Evolutionary conservation across 2,888 invertebrate species (phyloP).

Genomic region (Arrhopalites spinosus): DNA sequence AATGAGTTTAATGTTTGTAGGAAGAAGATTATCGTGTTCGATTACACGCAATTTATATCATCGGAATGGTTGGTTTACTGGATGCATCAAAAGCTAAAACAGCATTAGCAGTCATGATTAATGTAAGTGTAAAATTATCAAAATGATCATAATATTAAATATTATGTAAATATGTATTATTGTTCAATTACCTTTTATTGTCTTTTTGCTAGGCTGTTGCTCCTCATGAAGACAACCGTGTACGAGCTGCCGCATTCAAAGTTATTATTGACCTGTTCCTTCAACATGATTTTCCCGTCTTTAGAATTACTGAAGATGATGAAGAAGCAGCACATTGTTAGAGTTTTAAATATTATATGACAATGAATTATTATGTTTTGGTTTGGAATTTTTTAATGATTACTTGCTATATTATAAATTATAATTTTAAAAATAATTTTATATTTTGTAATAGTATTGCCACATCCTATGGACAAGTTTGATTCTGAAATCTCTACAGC

Average conservation of each 20-base stretch:
- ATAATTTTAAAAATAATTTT: background rate
- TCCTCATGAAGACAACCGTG: slow-evolving; percentile 9
- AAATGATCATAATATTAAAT: background rate
- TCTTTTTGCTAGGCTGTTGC: background rate
- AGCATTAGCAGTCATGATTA: slow-evolving; percentile 18
- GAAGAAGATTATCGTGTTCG: slow-evolving; percentile 24
- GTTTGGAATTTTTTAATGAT: background rate
- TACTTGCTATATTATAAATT: background rate
- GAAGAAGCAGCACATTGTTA: background rate
- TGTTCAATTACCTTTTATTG: background rate
- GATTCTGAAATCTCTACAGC: background rate
- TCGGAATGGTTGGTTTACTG: slow-evolving; percentile 27
- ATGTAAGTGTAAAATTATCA: slow-evolving; percentile 6
- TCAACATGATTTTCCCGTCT: slow-evolving; percentile 17
- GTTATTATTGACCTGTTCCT: slow-evolving; percentile 35
- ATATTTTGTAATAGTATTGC: background rate
- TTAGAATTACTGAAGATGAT: slow-evolving; percentile 7
- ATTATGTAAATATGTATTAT: slow-evolving; percentile 15
- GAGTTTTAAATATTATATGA: background rate
- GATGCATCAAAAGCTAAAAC: slow-evolving; percentile 28
- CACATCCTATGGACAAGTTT: background rate
- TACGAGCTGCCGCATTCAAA: slow-evolving; percentile 38
- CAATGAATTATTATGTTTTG: background rate
- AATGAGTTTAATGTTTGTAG: slow-evolving; percentile 3
- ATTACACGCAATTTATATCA: slow-evolving; percentile 12